Conservation (phyloP, 2,113 vertebrate genomes). For the Chlorodrepanis virens region DNA sequence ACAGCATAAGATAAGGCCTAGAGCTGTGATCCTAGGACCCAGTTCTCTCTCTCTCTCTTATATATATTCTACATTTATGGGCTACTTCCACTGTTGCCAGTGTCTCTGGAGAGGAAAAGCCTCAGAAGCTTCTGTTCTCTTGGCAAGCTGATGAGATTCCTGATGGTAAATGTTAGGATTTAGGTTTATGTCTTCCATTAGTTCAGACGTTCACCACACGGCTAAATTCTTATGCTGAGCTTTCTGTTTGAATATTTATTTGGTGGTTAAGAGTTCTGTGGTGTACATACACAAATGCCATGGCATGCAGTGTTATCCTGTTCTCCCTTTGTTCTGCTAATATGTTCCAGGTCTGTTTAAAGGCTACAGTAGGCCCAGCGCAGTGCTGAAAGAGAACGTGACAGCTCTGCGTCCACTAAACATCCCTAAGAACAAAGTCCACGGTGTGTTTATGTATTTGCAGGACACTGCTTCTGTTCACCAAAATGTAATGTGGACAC, state of each 20-base stretch:
- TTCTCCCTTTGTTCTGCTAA: not conserved
- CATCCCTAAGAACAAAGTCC: not conserved
- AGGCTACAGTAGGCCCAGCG: not conserved
- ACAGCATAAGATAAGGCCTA: not conserved
- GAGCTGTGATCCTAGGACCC: not conserved
- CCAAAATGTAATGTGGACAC: not conserved
- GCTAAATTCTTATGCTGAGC: not conserved
- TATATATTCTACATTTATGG: not conserved
- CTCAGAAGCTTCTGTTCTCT: not conserved
- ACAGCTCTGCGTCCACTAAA: not conserved
- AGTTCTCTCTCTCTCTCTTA: not conserved
- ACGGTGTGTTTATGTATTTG: not conserved
- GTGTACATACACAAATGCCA: not conserved
- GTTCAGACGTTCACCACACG: accelerated
- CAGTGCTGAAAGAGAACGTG: not conserved
- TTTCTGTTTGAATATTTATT: not conserved
- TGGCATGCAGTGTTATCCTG: not conserved
- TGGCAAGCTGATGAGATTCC: not conserved
- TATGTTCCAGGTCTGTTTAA: not conserved
- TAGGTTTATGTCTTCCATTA: not conserved
- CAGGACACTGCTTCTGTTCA: not conserved
- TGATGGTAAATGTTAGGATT: not conserved
- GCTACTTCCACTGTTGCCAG: not conserved
- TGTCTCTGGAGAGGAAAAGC: not conserved
- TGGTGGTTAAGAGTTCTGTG: not conserved